Conservation (phyloP, 1,140 invertebrate genomes). For the Tetragonula clypearis region DNA sequence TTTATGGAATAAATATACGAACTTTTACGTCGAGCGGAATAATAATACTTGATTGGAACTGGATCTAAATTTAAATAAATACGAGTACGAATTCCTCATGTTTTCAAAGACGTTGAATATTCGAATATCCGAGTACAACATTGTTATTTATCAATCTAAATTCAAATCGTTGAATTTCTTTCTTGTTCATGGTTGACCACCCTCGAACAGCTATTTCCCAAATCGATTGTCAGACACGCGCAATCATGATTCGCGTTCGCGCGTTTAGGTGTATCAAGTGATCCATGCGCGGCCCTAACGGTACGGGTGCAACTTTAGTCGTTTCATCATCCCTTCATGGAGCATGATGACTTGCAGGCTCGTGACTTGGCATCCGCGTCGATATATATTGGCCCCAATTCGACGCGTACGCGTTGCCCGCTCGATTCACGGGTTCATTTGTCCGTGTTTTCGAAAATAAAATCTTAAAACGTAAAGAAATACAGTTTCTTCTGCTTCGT, state of each 20-base stretch:
- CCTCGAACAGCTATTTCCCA: conserved; percentile 25
- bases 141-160: background rate
- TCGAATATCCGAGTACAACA: too few species aligned
- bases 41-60: too few species aligned
- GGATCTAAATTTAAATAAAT: background rate
- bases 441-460: conserved; percentile 20
- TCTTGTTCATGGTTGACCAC: background rate
- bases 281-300: conserved; percentile 44
- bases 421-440: conserved; percentile 44
- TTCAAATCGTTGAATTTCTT: background rate
- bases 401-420: conserved; percentile 34
- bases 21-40: too few species aligned
- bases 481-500: background rate
- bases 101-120: too few species aligned
- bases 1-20: background rate
- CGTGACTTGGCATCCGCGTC: conserved; percentile 54
- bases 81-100: background rate
- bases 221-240: conserved; percentile 54
- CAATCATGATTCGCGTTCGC: conserved; percentile 48
- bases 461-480: background rate
- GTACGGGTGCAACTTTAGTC: conserved; percentile 55
- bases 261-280: conserved; percentile 65
- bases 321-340: conserved; percentile 65
- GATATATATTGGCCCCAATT: conserved; percentile 41
- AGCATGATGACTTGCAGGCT: conserved; percentile 64